Evolutionary conservation across 2,797 vertebrate genomes (phyloP).

Genomic region (Pteronotus mesoamericanus): DNA sequence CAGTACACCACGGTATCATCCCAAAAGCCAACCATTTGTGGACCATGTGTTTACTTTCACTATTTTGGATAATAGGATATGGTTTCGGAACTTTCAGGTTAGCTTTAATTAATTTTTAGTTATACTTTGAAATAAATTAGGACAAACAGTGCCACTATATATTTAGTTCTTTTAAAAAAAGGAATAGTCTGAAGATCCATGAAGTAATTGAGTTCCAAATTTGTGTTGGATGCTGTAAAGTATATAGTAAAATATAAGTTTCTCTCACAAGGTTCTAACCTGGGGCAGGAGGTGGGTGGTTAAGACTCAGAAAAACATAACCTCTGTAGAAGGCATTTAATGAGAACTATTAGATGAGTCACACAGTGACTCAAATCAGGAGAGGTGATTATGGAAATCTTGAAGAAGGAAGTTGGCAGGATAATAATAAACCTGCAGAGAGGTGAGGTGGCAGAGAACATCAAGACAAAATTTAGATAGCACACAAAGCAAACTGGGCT

Average conservation of each 20-base stretch:
- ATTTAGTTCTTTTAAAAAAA: not conserved
- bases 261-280: not conserved
- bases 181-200: not conserved
- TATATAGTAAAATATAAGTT: not conserved
- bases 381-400: conserved; percentile 13
- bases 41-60: conserved; percentile 96
- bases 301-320: conserved; percentile 9
- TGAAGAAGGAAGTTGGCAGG: not conserved
- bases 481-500: not conserved
- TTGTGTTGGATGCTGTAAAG: not conserved
- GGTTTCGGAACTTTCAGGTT: conserved; percentile 99
- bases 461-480: not conserved
- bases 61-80: conserved; percentile 93
- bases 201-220: not conserved
- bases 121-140: not conserved
- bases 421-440: not conserved
- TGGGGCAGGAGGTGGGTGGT: not conserved
- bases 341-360: not conserved
- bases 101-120: conserved; percentile 39
- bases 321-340: not conserved
- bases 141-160: not conserved
- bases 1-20: conserved; percentile 94
- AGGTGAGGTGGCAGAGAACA: not conserved
- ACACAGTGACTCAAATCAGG: not conserved
- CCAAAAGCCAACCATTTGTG: conserved; percentile 97